Base-by-base conservation (phyloP, 1,140 invertebrate genomes). In the Drosophila miranda region DNA sequence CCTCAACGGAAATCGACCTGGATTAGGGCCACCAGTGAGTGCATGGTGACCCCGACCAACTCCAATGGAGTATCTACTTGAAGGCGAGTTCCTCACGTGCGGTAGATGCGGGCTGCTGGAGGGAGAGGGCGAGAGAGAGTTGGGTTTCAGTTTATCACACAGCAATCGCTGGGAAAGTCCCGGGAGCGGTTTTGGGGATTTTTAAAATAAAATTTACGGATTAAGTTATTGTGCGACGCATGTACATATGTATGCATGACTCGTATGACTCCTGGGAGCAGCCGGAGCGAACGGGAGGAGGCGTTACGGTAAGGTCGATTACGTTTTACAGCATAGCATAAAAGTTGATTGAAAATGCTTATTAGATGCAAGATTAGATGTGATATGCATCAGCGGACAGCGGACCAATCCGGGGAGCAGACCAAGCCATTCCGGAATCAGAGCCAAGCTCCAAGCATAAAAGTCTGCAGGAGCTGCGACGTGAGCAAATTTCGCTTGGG, bases 291-390 rank as follows among this genome's bases (percentile, higher is more conserved):
- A 38, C 13, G 5, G 16, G 34, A 21, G 41, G 60, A 60, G 60
- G 63, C 54, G 73, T 67, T 42, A 67, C 82, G 75, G 73, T 81
- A 52, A 75, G 82, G 83, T 90, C 86, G 88, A 90, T 90, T 90
- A 86, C 75, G 73, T 86, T 90, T 90, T 90, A 90, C 78, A 90
- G 67, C 84, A 73, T 50, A 78, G 66, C 89, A 90, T 90, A 90
- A 90, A 90, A 90, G 89, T 89, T 90, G 89, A 90, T 90, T 90
- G 89, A 90, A 90, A 90, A 90, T 90, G 89, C 89, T 90, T 90
- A 90, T 90, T 90, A 90, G 89, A 90, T 90, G 81, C 89, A 89
- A 90, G 89, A 90, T 90, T 90, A 90, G 89, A 89, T 90, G 81
- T 66, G 82, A 82, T 86, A 79, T 75, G 73, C 71, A 75, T 61